Evolutionary conservation across 2,797 vertebrate genomes (phyloP).

Genomic region (Austrolebias charrua): DNA sequence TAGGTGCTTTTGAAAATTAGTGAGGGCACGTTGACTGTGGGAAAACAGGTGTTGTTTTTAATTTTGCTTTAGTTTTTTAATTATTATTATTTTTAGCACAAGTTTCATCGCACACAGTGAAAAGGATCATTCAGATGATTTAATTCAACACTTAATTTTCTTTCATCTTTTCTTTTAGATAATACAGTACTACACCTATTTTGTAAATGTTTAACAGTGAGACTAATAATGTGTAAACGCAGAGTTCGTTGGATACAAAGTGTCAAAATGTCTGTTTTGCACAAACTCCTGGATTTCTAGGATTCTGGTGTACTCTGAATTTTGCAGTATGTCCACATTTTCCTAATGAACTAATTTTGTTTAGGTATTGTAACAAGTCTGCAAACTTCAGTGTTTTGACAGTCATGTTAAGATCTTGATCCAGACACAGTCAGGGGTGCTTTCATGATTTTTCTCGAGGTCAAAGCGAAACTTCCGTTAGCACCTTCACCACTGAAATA

Average conservation of each 20-base stretch:
- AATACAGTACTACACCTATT: too few relatives aligned
- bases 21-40: constrained; percentile 16
- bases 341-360: not conserved
- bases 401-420: constrained; percentile 19
- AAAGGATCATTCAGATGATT: not conserved
- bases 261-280: not conserved
- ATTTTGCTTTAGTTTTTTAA: not conserved
- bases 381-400: not conserved
- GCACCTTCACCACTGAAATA: constrained; percentile 18
- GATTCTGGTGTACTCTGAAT: too few relatives aligned
- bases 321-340: not conserved
- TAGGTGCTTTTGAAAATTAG: constrained; percentile 7
- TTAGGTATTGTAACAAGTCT: not conserved
- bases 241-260: not conserved
- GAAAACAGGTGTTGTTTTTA: constrained; percentile 2
- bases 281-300: not conserved
- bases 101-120: not conserved
- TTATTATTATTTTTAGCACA: not conserved
- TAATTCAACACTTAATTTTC: not conserved
- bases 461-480: constrained; percentile 16
- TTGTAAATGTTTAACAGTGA: too few relatives aligned
- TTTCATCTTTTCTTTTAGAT: too few relatives aligned
- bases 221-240: too few relatives aligned
- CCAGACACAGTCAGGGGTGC: constrained; percentile 21
- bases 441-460: constrained; percentile 25